These are phyloP conservation scores for Leptopterna dolabrata DNA, from an alignment of 2,888 invertebrate genomes.

Conservation along the genomic window DNA sequence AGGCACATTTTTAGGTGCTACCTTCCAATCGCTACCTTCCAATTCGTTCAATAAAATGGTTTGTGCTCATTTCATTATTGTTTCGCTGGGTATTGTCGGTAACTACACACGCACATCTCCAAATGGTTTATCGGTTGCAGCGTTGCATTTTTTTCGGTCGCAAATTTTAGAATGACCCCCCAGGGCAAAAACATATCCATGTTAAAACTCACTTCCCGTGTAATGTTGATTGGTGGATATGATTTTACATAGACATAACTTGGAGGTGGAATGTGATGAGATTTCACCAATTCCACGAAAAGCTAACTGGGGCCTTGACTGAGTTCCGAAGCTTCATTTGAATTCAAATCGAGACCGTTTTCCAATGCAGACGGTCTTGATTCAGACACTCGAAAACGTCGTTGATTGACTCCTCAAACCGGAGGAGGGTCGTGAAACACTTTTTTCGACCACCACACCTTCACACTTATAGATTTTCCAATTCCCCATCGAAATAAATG, in stretches of 20 bases:
- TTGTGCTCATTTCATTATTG: no score
- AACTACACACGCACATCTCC: no score
- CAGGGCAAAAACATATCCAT: no score
- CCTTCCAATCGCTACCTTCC: no score
- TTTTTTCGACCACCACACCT: not conserved
- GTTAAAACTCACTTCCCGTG: no score
- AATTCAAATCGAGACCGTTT: not conserved
- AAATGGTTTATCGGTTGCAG: no score
- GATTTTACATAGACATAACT: not conserved
- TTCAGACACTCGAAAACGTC: not conserved
- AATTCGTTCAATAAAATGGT: no score
- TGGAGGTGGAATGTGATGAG: not conserved
- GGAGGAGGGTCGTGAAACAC: not conserved
- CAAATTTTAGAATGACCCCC: no score
- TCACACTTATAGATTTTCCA: no score
- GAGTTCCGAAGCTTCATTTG: not conserved
- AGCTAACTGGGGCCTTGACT: not conserved
- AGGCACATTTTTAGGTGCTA: no score
- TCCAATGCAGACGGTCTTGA: not conserved
- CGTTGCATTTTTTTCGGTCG: no score
- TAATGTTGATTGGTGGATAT: not conserved
- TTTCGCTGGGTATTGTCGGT: no score
- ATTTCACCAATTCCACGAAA: not conserved
- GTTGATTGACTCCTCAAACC: not conserved
- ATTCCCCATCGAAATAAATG: constrained; percentile 7